Base-by-base conservation (phyloP, 2,797 vertebrate species). In the Acropternis orthonyx region DNA sequence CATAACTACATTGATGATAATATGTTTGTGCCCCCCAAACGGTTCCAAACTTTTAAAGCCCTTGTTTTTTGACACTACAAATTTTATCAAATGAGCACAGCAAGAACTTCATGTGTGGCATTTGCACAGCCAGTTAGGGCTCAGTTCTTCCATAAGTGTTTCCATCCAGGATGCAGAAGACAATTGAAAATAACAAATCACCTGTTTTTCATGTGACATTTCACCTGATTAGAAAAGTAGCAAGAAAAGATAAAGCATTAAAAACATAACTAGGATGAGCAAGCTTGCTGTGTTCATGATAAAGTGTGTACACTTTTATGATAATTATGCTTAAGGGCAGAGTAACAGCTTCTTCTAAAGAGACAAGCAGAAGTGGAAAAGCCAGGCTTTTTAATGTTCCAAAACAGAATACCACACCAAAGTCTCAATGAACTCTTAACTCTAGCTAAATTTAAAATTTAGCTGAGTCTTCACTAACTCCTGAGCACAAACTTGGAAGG, bases 221-320 rank as follows among this genome's bases (percentile, higher is more conserved):
- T 85, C 52, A 67, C 41, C 54, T 37, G 36, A 77, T 41, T 49
- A 88, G 43, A 81, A 81, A 90, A 65, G 9, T 15, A 86, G n/a
- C 17, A 56, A 21, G 49, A 68, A 49, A 65, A 79, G 46, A 39
- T 41, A 32, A 89, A 63, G 15, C 13, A 77, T 21, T 69, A 41
- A 81, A 91, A 78, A 71, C 5, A 0, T 41, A 75, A 73, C 26
- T 14, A 73, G 27, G 14, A 78, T 23, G 20, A 88, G 30, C 54
- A 78, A 68, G 43, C n/a, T 81, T 46, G 28, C 36, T 41, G n/a
- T 32, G 30, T 20, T 85, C 12, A 12, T 24, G 21, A 24, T 69
- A n/a, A 36, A 2, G 0, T 4, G 5, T 8, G 7, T 32, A 32
- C 4, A 17, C 36, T 37, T 67, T 58, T 30, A 41, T 9, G 30